A percentile compares a stretch with the other conserved stretches of the same genome.
phyloP scores from a whole-genome alignment of 2,113 vertebrate genomes.

The Lutjanus erythropterus region DNA sequence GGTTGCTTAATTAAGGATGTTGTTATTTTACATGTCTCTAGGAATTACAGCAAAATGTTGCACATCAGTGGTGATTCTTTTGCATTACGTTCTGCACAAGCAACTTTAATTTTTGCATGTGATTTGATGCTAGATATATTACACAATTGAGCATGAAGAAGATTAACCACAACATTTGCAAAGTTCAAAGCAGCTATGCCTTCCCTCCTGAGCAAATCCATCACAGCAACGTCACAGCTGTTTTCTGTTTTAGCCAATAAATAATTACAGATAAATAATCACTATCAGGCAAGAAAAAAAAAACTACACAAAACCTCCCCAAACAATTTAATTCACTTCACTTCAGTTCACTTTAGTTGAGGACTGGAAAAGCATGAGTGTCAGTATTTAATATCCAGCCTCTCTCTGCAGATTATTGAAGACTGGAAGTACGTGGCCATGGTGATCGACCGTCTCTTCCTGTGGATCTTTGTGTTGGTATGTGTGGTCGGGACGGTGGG shows the following conservation, averaged over 20 bases:
- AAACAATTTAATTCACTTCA: no score
- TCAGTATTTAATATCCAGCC: not conserved
- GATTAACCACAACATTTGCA: not conserved
- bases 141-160: not conserved
- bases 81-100: no score
- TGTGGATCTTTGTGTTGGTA: slow-evolving; percentile 87
- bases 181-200: not conserved
- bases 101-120: not conserved
- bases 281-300: no score
- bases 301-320: no score
- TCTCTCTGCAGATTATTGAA: slow-evolving; percentile 83
- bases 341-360: not conserved
- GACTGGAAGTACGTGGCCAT: slow-evolving; percentile 89
- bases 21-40: no score
- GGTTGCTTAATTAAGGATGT: no score
- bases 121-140: not conserved
- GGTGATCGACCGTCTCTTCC: slow-evolving; percentile 87
- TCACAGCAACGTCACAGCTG: not conserved
- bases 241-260: no score
- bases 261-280: no score
- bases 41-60: no score
- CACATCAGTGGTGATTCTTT: no score
- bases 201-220: no score
- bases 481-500: slow-evolving; percentile 85
- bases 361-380: not conserved